Percentiles rank a stretch among this genome's conserved stretches.
phyloP scores from a whole-genome alignment of 2,797 vertebrate genomes.

The Hypotaenidia okinawae region DNA sequence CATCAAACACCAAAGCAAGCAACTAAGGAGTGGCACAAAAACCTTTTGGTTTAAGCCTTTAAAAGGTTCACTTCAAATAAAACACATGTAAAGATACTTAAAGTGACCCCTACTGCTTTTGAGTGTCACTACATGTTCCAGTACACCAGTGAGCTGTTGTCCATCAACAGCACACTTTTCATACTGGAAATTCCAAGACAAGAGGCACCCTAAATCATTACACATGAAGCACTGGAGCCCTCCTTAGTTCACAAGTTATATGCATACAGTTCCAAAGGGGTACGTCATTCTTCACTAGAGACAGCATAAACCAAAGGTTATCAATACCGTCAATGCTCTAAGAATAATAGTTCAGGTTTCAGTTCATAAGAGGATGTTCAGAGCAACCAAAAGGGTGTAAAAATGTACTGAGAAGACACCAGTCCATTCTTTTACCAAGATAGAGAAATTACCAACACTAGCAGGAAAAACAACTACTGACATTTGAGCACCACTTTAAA shows the following conservation, averaged over 20 bases:
- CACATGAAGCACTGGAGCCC: neutral
- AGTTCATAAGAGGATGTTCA: neutral
- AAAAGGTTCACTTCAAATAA: neutral
- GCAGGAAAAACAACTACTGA: neutral
- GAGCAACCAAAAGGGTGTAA: neutral
- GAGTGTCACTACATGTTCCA: neutral
- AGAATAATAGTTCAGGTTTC: neutral
- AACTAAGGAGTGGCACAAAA: neutral
- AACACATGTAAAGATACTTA: neutral
- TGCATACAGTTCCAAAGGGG: neutral
- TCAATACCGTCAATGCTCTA: neutral
- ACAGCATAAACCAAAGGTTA: neutral
- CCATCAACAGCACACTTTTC: neutral
- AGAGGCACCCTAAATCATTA: neutral
- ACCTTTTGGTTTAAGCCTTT: neutral
- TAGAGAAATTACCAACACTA: neutral
- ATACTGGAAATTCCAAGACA: neutral
- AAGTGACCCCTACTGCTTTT: neutral
- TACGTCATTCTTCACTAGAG: neutral
- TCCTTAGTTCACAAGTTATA: neutral
- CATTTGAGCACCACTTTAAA: neutral
- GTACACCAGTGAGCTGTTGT: neutral
- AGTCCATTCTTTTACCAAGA: neutral
- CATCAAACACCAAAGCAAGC: neutral
- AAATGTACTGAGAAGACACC: neutral